Percentiles rank a stretch among this genome's conserved stretches.
Conservation (phyloP, 2,113 vertebrate species). For the Raphicerus campestris region DNA sequence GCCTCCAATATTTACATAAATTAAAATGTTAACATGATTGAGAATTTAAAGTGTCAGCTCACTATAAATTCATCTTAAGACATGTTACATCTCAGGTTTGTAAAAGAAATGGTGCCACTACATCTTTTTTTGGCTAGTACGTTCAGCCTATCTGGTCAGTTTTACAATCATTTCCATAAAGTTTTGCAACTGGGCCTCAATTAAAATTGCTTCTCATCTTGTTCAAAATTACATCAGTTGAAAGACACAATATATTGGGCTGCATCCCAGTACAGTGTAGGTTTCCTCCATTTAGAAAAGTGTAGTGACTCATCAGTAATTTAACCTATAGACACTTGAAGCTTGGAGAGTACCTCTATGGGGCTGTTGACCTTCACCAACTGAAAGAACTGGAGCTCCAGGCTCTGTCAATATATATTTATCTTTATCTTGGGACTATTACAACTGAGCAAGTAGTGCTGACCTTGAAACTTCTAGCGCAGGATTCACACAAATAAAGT, state of each 20-base stretch:
- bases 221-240: slow-evolving; percentile 57
- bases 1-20: neutral
- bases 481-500: slow-evolving; percentile 78
- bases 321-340: slow-evolving; percentile 85
- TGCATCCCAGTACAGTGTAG: slow-evolving; percentile 29
- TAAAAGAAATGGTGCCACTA: neutral
- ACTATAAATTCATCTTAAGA: neutral
- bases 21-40: slow-evolving; percentile 6
- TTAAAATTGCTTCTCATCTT: neutral
- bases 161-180: slow-evolving; percentile 20
- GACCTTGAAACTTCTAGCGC: slow-evolving; percentile 82
- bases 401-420: slow-evolving; percentile 85
- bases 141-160: neutral
- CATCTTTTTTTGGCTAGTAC: neutral
- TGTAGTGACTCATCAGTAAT: slow-evolving; percentile 81
- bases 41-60: neutral
- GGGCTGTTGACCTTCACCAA: slow-evolving; percentile 84
- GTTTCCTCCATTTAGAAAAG: slow-evolving; percentile 69
- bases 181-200: neutral
- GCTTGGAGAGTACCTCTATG: slow-evolving; percentile 81
- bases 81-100: slow-evolving; percentile 7
- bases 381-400: slow-evolving; percentile 79
- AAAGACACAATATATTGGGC: slow-evolving; percentile 21
- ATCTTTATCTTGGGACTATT: slow-evolving; percentile 85
- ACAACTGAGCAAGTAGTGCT: slow-evolving; percentile 80